Evolutionary conservation across 2,888 invertebrate genomes (phyloP), one percentile per base, ranked within the genome.

Genomic region (Pseudococcus jackbeardsleyi): DNA sequence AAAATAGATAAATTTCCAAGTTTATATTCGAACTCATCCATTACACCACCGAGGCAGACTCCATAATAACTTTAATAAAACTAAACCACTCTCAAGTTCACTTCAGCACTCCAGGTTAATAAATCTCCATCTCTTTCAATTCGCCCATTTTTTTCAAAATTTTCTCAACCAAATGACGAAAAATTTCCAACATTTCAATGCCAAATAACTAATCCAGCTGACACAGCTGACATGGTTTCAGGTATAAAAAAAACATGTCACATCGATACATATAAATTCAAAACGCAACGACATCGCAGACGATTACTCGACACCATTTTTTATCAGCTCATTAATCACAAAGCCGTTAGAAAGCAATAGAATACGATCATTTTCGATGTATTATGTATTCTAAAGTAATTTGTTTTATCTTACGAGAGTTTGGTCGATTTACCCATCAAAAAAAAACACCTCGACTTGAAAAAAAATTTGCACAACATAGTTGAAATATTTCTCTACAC

Each of bases 321-420:
- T 64, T 64, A 64, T 64, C 64, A 64, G 64, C 64, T 22, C 64
- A 64, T 64, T 22, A 64, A 64, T 64, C 64, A 64, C 64, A 22
- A 64, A 64, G 64, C 19, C 50, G 64, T 22, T 64, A 22, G 22
- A 64, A 64, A 64, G 64, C 64, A 64, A 64, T 64, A 11, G 64
- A 64, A 64, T 22, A 22, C 22, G 64, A 64, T 22, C 22, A 22
- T 19, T 64, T 64, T 64, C 64, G 64, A 64, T 64, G 22, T 64
- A 11, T 64, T 64, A n/a, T n/a, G n/a, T n/a, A n/a, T n/a, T 19
- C 19, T 22, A 64, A 64, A 3, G 64, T 64, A 64, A 64, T 64
- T 22, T 19, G 64, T 64, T 64, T 64, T 64, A 64, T 64, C 64
- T 19, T 50, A 50, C 22, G 12, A 64, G 22, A 64, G 12, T 64